Percentiles rank a stretch among this genome's conserved stretches.
These are phyloP conservation scores for Conger conger DNA, from an alignment of 2,113 vertebrate genomes.

Conservation along the genomic window DNA sequence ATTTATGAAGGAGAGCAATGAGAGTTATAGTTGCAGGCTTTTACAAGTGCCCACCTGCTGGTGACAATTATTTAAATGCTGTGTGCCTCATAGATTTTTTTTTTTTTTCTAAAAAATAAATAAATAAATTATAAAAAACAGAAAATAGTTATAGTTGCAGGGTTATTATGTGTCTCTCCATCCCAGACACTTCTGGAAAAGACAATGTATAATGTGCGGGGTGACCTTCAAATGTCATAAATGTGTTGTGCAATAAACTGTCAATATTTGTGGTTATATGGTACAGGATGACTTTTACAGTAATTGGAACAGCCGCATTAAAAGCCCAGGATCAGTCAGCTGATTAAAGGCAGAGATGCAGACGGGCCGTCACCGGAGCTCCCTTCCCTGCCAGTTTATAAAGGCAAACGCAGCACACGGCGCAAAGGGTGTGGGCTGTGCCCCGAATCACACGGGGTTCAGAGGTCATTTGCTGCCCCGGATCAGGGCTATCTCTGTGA, in stretches of 20 bases:
- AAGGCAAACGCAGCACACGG: slow-evolving; percentile 62
- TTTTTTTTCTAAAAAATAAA: slow-evolving; percentile 65
- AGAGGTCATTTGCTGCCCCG: no score
- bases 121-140: slow-evolving; percentile 66
- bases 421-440: not conserved
- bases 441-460: not conserved
- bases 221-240: slow-evolving; percentile 99
- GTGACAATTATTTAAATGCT: slow-evolving; percentile 62
- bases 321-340: slow-evolving; percentile 94
- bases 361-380: slow-evolving; percentile 69
- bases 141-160: slow-evolving; percentile 80
- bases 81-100: slow-evolving; percentile 62
- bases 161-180: slow-evolving; percentile 84
- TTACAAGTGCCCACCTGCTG: slow-evolving; percentile 53
- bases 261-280: slow-evolving; percentile 99
- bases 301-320: slow-evolving; percentile 99
- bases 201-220: slow-evolving; percentile 95
- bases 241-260: slow-evolving; percentile 99
- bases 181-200: slow-evolving; percentile 89
- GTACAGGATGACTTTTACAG: slow-evolving; percentile 99
- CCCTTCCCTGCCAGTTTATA: slow-evolving; percentile 70
- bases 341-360: slow-evolving; percentile 89
- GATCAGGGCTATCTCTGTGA: not conserved
- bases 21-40: slow-evolving; percentile 49
- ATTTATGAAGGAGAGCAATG: slow-evolving; percentile 10